Percentiles rank a stretch among this genome's conserved stretches.
Evolutionary conservation across 2,113 vertebrate genomes (phyloP).

Genomic region (Calcarius ornatus): DNA sequence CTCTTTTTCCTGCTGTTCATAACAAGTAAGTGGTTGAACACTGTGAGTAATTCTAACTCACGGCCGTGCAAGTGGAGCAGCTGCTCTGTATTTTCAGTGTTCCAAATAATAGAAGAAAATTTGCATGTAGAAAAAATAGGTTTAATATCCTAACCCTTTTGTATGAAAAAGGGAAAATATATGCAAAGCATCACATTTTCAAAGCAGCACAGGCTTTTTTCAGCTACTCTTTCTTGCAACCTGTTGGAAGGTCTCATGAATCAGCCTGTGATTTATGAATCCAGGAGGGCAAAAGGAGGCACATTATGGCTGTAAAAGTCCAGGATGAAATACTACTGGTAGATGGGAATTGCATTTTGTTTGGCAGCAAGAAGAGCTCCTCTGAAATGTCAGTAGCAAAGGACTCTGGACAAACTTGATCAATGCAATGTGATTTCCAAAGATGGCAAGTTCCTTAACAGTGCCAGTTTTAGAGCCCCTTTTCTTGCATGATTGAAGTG

Average conservation of each 20-base stretch:
- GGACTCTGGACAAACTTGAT: neutral
- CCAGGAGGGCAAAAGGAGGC: neutral
- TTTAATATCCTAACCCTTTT: constrained; percentile 1
- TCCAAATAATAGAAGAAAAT: constrained; percentile 40
- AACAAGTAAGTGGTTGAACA: constrained; percentile 22
- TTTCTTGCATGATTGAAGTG: neutral
- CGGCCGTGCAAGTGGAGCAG: constrained; percentile 26
- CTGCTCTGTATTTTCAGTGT: constrained; percentile 34
- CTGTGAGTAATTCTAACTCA: constrained; percentile 51
- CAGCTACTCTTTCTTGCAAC: neutral
- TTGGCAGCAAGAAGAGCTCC: neutral
- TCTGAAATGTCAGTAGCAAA: neutral
- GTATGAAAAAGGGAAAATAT: neutral
- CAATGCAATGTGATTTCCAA: neutral
- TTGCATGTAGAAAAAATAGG: constrained; percentile 10
- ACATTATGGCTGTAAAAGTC: neutral
- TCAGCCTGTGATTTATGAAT: neutral
- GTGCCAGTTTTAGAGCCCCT: neutral
- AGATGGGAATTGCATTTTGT: neutral
- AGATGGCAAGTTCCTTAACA: neutral
- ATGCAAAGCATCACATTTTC: neutral
- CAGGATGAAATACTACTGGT: neutral
- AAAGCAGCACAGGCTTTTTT: neutral
- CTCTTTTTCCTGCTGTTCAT: constrained; percentile 40
- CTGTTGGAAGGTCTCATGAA: neutral